Evolutionary conservation across 2,113 vertebrate genomes (phyloP).

Genomic region (Gila orcuttii): DNA sequence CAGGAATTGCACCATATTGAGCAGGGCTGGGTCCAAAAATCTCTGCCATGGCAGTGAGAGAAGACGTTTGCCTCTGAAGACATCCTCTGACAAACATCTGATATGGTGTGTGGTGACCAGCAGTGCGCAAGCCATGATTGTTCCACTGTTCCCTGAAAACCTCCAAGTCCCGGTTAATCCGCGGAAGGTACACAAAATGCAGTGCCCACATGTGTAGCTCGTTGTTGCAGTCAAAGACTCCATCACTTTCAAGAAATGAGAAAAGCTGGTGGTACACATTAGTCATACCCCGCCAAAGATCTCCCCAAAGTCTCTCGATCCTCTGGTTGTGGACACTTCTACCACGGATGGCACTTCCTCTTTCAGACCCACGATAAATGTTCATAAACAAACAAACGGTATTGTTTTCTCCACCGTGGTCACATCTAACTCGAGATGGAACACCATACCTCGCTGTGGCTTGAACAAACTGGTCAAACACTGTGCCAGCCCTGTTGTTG

Average conservation of each 20-base stretch:
- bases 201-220: neutral
- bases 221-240: conserved; percentile 4
- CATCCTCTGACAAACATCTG: neutral
- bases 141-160: neutral
- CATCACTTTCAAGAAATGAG: conserved; percentile 23
- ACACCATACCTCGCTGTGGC: neutral
- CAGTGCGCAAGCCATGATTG: neutral
- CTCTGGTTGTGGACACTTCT: neutral
- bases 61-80: neutral
- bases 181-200: neutral
- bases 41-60: neutral
- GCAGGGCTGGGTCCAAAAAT: neutral
- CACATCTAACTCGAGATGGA: conserved; percentile 15
- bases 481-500: neutral
- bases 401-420: conserved; percentile 30
- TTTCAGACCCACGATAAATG: neutral
- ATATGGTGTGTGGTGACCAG: neutral
- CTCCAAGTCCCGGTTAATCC: neutral
- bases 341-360: conserved; percentile 19
- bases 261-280: conserved; percentile 20
- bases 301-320: conserved; percentile 35
- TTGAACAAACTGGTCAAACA: neutral
- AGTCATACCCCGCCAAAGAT: conserved; percentile 4
- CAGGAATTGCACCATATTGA: neutral
- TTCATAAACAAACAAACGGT: conserved; percentile 8